Evolutionary conservation across 2,113 vertebrate species (phyloP), one percentile per base, ranked within the genome.

Genomic region (Lathamus discolor): DNA sequence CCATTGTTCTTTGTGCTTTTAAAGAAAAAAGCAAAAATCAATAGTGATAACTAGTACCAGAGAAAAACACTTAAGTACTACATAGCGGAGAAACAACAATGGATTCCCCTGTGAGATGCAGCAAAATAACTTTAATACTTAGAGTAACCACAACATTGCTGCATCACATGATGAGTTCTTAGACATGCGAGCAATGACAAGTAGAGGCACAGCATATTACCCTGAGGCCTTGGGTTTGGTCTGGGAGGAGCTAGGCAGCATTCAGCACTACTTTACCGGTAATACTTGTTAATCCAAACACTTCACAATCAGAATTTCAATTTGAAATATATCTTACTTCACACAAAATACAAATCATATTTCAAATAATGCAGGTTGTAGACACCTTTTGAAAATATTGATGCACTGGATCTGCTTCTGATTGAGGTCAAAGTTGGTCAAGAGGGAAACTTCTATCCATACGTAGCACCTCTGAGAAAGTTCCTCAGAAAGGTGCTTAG

Each of bases 231-330:
- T 82, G 39, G 46, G 80, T 78, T 82, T 88, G 80, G n/a, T 63
- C 63, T 87, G 82, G 96, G 91, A 95, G 74, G 44, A 85, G 82
- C 82, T 80, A 54, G 68, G 82, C 44, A 80, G 75, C 63, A 54
- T 92, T 84, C 70, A 92, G 91, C 44, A 3, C 44, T 80, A 33
- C 22, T 22, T 52, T 84, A 91, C 93, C 75, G 76, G 95, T 76
- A 93, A 91, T 92, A 95, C 91, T 91, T 91, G 93, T 82, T 91
- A 91, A 92, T 81, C 80, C 62, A 76, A 96, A 91, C 5, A 95
- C 66, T 1, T 87, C 44, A 79, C 89, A 89, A 87, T 44, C 33
- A 61, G 44, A 86, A 91, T 90, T 89, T 48, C 18, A 35, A 64
- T 84, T 92, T 91, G 33, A 92, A 82, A 82, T 79, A 11, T 7